Base-by-base conservation (phyloP, 2,113 vertebrate genomes). In the Psammodynastes pulverulentus region DNA sequence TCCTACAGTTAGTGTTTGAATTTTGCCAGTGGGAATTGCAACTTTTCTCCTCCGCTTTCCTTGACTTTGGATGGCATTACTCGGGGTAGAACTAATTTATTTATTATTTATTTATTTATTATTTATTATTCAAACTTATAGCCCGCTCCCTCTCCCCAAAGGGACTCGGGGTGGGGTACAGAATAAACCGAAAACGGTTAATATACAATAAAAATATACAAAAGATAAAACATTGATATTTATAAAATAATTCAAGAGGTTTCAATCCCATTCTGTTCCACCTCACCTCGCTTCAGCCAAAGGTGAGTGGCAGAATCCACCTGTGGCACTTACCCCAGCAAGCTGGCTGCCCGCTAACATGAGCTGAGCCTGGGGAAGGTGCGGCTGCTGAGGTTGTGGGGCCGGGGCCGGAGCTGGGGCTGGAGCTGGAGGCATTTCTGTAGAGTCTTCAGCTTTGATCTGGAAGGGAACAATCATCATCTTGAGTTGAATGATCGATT, bases 261-360 rank as follows among this genome's bases (percentile, higher is more conserved):
- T 39, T 90, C 34, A 13, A 0, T 51, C 10, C 12, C 2, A 0
- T 72, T 72, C n/a, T 79, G 29, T 67, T 34, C 84, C 24, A 49
- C 43, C 10, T 39, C 29, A 19, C 54, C 52, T 21, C 12, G 8
- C 12, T 56, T 48, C 29, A 24, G 5, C 5, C 79, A 23, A 9
- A 3, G 54, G 52, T 43, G 1, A 26, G 15, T 21, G 23, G 10
- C 21, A 2, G 48, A 7, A 26, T 2, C 84, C 49, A 10, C 13
- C 7, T 15, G 84, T 23, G 7, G 19, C 88, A 97, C 98, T 98
- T 96, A 99, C 98, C 97, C 98, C 98, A 91, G 98, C 98, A 58
- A 99, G 97, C 95, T 99, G 98, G 94, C 98, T 98, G 96, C 98
- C 98, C 0, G 98, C 98, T 96, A 99, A 96, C 98, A 99, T 99